phyloP scores from a whole-genome alignment of 2,797 vertebrate genomes.

The Microchirus variegatus region DNA sequence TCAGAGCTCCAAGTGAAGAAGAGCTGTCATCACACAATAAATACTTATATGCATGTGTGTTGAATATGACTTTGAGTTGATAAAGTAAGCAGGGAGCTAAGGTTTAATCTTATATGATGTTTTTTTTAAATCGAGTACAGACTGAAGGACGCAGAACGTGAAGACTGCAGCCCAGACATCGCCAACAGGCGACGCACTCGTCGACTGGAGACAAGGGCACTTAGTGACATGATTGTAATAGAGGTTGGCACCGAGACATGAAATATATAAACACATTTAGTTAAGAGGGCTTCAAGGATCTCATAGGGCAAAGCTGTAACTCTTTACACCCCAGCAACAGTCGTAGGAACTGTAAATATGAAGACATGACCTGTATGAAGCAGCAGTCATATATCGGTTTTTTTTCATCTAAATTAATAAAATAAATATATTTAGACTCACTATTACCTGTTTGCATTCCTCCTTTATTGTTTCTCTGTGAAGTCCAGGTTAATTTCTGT shows the following conservation, averaged over 20 bases:
- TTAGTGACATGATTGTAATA: conserved; percentile 69
- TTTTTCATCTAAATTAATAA: no score
- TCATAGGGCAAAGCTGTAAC: conserved; percentile 59
- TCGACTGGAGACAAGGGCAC: conserved; percentile 64
- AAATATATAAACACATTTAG: conserved; percentile 71
- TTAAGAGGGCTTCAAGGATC: conserved; percentile 63
- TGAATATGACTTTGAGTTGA: conserved; percentile 8
- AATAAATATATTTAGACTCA: no score
- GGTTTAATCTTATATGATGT: no score
- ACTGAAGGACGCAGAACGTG: conserved; percentile 28
- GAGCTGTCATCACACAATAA: conserved; percentile 34
- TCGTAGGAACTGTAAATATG: conserved; percentile 36
- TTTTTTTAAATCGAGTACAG: background rate
- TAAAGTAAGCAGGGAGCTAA: background rate
- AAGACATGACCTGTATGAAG: no score
- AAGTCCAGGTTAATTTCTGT: no score
- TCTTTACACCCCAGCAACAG: conserved; percentile 28
- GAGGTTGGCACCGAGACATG: conserved; percentile 61
- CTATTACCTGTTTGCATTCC: no score
- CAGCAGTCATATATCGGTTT: no score
- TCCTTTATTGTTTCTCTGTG: no score
- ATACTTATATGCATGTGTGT: conserved; percentile 22
- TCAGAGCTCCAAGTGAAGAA: conserved; percentile 21
- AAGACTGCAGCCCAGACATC: conserved; percentile 38
- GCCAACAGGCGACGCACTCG: conserved; percentile 36